phyloP scores from a whole-genome alignment of 2,113 vertebrate species.

The Aix galericulata region DNA sequence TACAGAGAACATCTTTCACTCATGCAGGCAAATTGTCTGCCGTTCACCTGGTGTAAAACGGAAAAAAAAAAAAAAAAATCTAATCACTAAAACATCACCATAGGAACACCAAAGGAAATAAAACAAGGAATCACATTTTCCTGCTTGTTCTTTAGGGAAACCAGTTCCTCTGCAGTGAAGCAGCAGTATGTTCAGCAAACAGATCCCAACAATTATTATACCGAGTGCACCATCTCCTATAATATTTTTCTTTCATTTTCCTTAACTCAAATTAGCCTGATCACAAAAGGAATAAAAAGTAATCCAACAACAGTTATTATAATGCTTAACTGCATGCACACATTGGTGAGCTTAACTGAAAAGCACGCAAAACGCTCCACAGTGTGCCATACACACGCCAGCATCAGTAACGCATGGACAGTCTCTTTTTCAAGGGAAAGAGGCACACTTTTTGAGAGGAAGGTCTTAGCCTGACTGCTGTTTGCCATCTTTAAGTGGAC shows the following conservation, averaged over 20 bases:
- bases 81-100: background rate
- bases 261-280: background rate
- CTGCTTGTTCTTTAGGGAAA: background rate
- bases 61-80: background rate
- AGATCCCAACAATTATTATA: background rate
- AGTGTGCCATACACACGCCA: background rate
- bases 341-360: background rate
- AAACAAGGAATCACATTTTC: background rate
- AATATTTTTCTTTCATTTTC: background rate
- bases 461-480: background rate
- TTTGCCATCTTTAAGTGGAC: background rate
- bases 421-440: background rate
- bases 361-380: background rate
- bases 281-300: background rate
- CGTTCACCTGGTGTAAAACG: background rate
- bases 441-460: background rate
- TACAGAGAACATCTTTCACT: background rate
- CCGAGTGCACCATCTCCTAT: background rate
- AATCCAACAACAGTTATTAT: background rate
- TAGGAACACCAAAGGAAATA: background rate
- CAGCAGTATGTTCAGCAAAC: background rate
- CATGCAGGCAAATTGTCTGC: background rate
- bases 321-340: background rate
- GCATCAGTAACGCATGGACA: background rate
- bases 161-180: background rate